These are phyloP conservation scores for Emesis furor DNA, from an alignment of 2,888 invertebrate genomes.

Conservation along the genomic window DNA sequence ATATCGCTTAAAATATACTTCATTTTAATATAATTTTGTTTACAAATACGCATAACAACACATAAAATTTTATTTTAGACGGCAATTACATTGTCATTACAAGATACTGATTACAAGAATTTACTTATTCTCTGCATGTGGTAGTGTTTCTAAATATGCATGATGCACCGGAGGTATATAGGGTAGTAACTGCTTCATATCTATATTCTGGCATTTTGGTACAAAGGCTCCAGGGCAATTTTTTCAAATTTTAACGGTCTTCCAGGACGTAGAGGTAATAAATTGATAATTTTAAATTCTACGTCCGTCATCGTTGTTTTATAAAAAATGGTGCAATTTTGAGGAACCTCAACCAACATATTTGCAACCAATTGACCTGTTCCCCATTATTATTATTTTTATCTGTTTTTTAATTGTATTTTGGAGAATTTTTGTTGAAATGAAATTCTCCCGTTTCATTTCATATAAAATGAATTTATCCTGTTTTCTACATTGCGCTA, in stretches of 20 bases:
- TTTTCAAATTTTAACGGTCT: slow-evolving; percentile 45
- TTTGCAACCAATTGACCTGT: slow-evolving; percentile 19
- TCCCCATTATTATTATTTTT: slow-evolving; percentile 28
- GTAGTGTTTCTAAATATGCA: slow-evolving; percentile 4
- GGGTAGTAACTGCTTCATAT: background rate
- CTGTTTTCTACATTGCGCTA: slow-evolving; percentile 54
- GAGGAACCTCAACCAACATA: too few species aligned
- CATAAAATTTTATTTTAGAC: slow-evolving; percentile 16
- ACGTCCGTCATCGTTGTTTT: slow-evolving; percentile 42
- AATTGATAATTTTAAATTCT: slow-evolving; percentile 49
- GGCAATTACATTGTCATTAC: slow-evolving; percentile 33
- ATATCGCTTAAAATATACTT: slow-evolving; percentile 46
- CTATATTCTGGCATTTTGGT: slow-evolving; percentile 25
- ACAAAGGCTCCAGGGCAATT: slow-evolving; percentile 43
- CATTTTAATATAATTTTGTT: slow-evolving; percentile 45
- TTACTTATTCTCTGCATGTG: slow-evolving; percentile 24
- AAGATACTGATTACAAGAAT: slow-evolving; percentile 15
- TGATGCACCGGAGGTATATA: slow-evolving; percentile 8
- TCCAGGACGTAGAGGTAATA: slow-evolving; percentile 35
- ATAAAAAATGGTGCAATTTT: too few species aligned
- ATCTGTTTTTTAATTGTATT: slow-evolving; percentile 37
- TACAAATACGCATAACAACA: slow-evolving; percentile 48
- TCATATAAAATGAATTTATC: slow-evolving; percentile 52
- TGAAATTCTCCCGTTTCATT: slow-evolving; percentile 39
- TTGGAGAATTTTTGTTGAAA: slow-evolving; percentile 45